Conservation (phyloP, 2,888 invertebrate genomes). For the Lordiphosa fenestrarum region DNA sequence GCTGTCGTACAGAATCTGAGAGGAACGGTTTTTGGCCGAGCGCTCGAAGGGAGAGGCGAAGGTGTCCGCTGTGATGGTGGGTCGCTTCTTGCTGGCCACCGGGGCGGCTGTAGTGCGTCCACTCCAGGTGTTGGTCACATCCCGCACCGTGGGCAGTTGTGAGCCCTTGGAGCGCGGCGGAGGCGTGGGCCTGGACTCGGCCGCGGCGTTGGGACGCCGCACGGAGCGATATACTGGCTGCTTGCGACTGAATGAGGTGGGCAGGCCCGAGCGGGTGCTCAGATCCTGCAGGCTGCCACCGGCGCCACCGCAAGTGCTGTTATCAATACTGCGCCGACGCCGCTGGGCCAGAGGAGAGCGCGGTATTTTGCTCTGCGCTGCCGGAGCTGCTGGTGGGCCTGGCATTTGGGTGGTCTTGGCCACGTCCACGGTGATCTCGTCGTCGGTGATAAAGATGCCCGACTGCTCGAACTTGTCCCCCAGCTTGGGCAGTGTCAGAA, state of each 20-base stretch:
- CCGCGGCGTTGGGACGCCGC: conserved; percentile 72
- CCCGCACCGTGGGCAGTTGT: conserved; percentile 76
- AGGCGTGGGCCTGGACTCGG: conserved; percentile 63
- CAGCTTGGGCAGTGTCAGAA: conserved; percentile 46
- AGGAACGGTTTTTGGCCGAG: conserved; percentile 77
- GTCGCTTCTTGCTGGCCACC: conserved; percentile 78
- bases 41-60: conserved; percentile 82
- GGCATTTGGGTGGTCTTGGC: conserved; percentile 81
- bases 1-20: conserved; percentile 80
- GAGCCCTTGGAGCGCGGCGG: conserved; percentile 28
- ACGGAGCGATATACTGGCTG: conserved; percentile 80
- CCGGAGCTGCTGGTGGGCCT: background rate
- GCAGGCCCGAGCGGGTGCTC: conserved; percentile 64
- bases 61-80: conserved; percentile 84
- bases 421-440: conserved; percentile 83
- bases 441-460: conserved; percentile 79
- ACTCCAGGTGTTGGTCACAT: conserved; percentile 88
- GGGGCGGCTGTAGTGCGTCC: conserved; percentile 82
- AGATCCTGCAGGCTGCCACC: conserved; percentile 76
- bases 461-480: conserved; percentile 77
- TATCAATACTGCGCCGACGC: conserved; percentile 78
- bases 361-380: conserved; percentile 79
- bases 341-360: conserved; percentile 77
- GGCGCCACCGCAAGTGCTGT: conserved; percentile 68
- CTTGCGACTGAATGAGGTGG: conserved; percentile 73